These are phyloP conservation scores for Atherix ibis DNA, from an alignment of 2,888 invertebrate genomes.

Conservation along the genomic window DNA sequence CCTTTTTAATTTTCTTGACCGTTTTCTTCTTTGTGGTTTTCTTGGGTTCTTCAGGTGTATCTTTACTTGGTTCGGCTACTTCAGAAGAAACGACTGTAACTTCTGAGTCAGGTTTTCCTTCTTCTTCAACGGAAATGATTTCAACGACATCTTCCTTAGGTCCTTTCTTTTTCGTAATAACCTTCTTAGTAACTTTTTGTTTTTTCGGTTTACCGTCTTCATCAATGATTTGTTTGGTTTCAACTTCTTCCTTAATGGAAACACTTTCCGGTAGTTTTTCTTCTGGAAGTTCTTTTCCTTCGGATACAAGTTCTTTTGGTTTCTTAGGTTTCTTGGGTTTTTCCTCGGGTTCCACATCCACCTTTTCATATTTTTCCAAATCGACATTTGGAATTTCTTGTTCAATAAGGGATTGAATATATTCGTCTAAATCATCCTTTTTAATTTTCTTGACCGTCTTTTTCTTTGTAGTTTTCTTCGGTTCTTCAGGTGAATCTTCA, in stretches of 20 bases:
- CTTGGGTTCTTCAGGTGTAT: slow-evolving; percentile 18
- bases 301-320: slow-evolving; percentile 19
- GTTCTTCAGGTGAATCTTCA: slow-evolving; percentile 1
- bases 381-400: slow-evolving; percentile 26
- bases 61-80: too few species aligned
- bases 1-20: slow-evolving; percentile 26
- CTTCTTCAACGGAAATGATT: slow-evolving; percentile 29
- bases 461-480: slow-evolving; percentile 19
- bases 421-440: slow-evolving; percentile 25
- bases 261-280: too few species aligned
- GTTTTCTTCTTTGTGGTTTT: slow-evolving; percentile 25
- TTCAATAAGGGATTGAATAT: slow-evolving; percentile 26
- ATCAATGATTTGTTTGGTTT: slow-evolving; percentile 18
- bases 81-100: too few species aligned
- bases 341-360: slow-evolving; percentile 23
- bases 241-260: slow-evolving; percentile 21
- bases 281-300: slow-evolving; percentile 1
- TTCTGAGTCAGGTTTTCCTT: too few species aligned
- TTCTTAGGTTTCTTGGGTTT: slow-evolving; percentile 24
- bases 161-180: slow-evolving; percentile 25
- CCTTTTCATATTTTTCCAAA: slow-evolving; percentile 21
- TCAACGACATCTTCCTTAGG: slow-evolving; percentile 25
- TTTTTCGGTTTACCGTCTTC: too few species aligned
- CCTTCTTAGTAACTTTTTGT: too few species aligned
- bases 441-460: slow-evolving; percentile 1